Evolutionary conservation across 2,888 invertebrate genomes (phyloP).

Genomic region (Plagodis pulveraria): DNA sequence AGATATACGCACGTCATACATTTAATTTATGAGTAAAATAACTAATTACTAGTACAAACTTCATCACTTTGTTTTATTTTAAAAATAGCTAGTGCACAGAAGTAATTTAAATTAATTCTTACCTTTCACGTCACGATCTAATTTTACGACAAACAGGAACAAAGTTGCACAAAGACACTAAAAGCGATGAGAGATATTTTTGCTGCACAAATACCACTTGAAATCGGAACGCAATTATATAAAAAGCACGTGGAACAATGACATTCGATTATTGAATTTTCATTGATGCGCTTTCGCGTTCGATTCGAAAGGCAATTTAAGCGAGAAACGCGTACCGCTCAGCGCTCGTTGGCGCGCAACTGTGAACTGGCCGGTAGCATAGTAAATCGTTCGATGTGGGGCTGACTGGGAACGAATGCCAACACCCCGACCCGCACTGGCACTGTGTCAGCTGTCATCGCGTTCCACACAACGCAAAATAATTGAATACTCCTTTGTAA

Average conservation of each 20-base stretch:
- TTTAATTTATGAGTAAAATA: no score
- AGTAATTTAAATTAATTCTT: constrained; percentile 14
- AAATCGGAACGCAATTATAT: constrained; percentile 44
- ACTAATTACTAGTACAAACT: no score
- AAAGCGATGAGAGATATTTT: constrained; percentile 31
- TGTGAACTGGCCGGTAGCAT: constrained; percentile 57
- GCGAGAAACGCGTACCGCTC: constrained; percentile 52
- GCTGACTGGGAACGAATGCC: constrained; percentile 50
- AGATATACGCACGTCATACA: no score
- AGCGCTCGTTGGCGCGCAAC: constrained; percentile 65
- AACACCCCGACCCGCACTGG: constrained; percentile 44
- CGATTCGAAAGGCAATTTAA: constrained; percentile 45
- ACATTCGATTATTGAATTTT: constrained; percentile 60
- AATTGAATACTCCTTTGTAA: no score
- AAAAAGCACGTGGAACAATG: constrained; percentile 52
- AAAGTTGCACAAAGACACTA: constrained; percentile 40
- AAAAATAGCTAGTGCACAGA: constrained; percentile 5
- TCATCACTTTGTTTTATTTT: no score
- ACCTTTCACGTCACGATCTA: constrained; percentile 50
- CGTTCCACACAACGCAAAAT: constrained; percentile 16
- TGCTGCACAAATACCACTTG: constrained; percentile 57
- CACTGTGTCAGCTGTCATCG: constrained; percentile 34
- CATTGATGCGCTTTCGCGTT: constrained; percentile 53
- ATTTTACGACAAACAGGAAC: constrained; percentile 42
- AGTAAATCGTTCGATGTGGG: constrained; percentile 11